Conservation (phyloP, 2,797 vertebrate genomes). For the Microctenopoma lineatum region DNA sequence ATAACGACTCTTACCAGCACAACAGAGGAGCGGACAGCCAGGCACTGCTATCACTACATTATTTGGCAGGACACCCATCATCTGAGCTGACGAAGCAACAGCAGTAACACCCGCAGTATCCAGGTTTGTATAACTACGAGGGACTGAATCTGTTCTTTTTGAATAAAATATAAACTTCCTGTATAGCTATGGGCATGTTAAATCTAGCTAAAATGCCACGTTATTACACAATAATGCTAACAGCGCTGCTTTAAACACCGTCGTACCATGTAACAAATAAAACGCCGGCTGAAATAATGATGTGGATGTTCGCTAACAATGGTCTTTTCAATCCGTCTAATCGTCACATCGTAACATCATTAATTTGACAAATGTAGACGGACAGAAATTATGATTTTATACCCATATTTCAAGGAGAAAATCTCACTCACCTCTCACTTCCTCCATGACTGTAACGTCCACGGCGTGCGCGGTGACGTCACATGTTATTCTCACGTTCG, state of each 20-base stretch:
- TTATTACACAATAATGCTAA: neutral
- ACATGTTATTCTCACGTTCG: neutral
- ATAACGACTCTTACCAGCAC: too few species aligned
- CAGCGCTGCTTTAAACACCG: conserved; percentile 1
- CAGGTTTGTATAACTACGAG: conserved; percentile 19
- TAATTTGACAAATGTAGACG: too few species aligned
- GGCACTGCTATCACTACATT: too few species aligned
- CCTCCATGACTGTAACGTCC: conserved; percentile 81
- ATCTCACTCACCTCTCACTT: conserved; percentile 82
- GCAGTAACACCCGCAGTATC: conserved; percentile 29
- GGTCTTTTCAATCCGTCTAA: rapidly evolving
- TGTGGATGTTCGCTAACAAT: conserved; percentile 3
- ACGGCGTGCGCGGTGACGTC: conserved; percentile 64
- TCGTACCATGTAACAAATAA: conserved; percentile 9
- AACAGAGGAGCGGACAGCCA: too few species aligned
- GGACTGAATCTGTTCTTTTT: neutral
- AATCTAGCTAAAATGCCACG: neutral
- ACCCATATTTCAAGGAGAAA: conserved; percentile 21
- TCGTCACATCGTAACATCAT: rapidly evolving
- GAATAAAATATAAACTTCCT: neutral
- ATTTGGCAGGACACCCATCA: conserved; percentile 11
- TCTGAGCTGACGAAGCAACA: conserved; percentile 35
- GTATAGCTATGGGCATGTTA: neutral
- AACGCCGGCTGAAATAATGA: conserved; percentile 29
- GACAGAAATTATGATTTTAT: neutral